Conservation (phyloP, 2,113 vertebrate genomes). For the Pyrgilauda ruficollis region DNA sequence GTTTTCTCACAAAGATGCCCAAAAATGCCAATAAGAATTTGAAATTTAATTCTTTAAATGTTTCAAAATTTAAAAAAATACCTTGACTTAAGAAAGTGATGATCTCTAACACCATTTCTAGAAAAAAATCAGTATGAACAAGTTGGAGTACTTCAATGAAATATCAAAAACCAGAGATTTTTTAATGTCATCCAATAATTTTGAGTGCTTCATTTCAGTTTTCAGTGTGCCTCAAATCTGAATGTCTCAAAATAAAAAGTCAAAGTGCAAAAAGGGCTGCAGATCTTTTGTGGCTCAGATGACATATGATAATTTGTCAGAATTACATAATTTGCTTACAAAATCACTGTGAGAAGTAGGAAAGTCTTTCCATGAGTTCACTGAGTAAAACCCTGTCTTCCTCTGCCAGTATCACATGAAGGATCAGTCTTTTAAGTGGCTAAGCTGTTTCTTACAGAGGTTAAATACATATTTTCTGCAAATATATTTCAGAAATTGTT, state of each 20-base stretch:
- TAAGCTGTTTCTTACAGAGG: background rate
- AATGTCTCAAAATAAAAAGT: background rate
- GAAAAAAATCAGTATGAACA: background rate
- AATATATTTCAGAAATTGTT: background rate
- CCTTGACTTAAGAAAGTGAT: background rate
- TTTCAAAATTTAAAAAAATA: background rate
- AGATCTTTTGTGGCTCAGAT: background rate
- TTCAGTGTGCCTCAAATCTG: background rate
- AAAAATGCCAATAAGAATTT: background rate
- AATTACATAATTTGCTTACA: background rate
- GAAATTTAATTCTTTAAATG: background rate
- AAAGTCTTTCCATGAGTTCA: background rate
- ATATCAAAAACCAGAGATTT: background rate
- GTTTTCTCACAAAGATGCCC: background rate
- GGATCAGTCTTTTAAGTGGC: background rate
- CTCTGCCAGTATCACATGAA: fast-evolving
- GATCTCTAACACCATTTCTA: background rate
- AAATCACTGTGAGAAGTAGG: background rate
- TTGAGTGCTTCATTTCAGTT: background rate
- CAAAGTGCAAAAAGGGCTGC: background rate
- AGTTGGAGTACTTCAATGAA: background rate
- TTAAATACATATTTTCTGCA: background rate
- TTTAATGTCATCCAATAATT: background rate
- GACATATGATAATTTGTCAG: background rate
- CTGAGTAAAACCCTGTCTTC: background rate